Conservation (phyloP, 2,113 vertebrate species). For the Chloroceryle aenea region DNA sequence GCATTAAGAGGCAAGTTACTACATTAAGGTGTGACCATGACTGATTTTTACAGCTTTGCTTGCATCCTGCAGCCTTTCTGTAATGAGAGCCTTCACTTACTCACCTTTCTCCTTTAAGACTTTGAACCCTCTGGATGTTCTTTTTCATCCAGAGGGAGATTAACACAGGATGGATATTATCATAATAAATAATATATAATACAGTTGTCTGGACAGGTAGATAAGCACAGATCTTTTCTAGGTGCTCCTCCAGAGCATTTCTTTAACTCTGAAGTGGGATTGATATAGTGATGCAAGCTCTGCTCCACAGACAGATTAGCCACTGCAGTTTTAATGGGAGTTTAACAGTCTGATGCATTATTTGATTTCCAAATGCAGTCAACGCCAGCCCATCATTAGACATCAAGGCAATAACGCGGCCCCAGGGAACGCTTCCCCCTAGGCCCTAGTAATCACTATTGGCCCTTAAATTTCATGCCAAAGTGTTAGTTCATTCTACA, state of each 20-base stretch:
- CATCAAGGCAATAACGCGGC: conserved; percentile 5
- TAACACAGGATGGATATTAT: background rate
- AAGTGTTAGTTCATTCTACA: conserved; percentile 32
- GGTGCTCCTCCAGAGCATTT: background rate
- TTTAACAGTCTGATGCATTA: conserved; percentile 59
- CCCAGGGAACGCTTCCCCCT: background rate
- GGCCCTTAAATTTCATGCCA: conserved; percentile 22
- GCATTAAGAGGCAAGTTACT: background rate
- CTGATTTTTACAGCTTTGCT: background rate
- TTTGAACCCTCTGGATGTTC: background rate
- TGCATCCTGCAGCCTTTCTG: background rate
- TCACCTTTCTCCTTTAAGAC: background rate
- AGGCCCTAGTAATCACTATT: background rate
- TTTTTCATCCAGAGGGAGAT: background rate
- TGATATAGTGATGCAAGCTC: background rate
- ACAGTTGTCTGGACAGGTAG: background rate
- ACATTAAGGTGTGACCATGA: background rate
- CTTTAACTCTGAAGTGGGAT: background rate
- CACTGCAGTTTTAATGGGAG: background rate
- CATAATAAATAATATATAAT: background rate
- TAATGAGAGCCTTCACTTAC: background rate
- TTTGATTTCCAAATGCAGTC: conserved; percentile 39
- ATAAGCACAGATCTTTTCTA: background rate
- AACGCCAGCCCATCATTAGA: conserved; percentile 9
- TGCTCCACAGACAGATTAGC: background rate